Evolutionary conservation across 1,140 invertebrate species (phyloP).

Genomic region (Dolichoris vasculosae): DNA sequence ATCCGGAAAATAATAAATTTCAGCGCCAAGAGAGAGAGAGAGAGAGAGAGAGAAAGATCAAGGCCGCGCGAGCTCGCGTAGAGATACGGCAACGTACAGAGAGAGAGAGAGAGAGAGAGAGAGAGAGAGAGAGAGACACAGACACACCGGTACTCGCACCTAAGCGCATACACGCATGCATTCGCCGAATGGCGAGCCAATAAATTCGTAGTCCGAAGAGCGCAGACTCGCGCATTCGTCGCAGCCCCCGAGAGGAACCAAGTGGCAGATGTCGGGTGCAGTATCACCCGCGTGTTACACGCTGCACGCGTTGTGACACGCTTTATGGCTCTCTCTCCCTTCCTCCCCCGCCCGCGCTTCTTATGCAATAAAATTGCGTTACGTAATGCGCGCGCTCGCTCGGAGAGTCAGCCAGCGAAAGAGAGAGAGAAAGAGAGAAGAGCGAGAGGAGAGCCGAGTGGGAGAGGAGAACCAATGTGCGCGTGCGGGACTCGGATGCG

Average conservation of each 20-base stretch:
- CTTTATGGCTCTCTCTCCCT: not conserved
- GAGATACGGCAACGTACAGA: no score
- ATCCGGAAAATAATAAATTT: not conserved
- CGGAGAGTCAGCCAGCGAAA: no score
- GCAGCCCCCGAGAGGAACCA: not conserved
- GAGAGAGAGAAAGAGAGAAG: no score
- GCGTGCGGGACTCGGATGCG: not conserved
- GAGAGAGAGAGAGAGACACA: not conserved
- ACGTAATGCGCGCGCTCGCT: slow-evolving; percentile 3
- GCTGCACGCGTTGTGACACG: slow-evolving; percentile 25
- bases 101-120: no score
- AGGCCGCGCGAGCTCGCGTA: no score
- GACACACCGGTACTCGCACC: not conserved
- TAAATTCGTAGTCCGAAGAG: slow-evolving; percentile 13
- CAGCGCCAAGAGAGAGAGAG: not conserved
- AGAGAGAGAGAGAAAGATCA: slow-evolving; percentile 16
- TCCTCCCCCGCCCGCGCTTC: not conserved
- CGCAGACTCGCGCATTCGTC: not conserved
- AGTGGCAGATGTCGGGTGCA: not conserved
- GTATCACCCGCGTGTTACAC: not conserved
- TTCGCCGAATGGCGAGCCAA: slow-evolving; percentile 34
- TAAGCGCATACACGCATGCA: not conserved
- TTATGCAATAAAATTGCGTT: slow-evolving; percentile 40
- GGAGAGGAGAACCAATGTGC: slow-evolving; percentile 2
- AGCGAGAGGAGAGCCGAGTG: no score